Evolutionary conservation across 1,140 invertebrate genomes (phyloP).

Genomic region (Bombus huntii): DNA sequence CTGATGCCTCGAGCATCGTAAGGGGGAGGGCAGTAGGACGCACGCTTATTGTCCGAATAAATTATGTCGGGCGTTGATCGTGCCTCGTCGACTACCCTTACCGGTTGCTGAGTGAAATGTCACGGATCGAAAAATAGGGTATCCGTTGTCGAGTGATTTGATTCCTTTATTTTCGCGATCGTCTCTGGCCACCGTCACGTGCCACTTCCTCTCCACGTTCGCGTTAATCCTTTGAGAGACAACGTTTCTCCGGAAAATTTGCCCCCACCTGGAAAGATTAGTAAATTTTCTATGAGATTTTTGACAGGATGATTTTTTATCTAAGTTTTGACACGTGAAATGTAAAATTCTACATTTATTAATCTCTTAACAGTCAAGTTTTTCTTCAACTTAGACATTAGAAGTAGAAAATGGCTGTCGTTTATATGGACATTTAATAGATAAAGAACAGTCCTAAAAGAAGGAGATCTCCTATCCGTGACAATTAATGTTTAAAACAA

Average conservation of each 20-base stretch:
- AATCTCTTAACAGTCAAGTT: too few relatives aligned
- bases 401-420: too few relatives aligned
- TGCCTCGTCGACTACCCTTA: constrained; percentile 29
- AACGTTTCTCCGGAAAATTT: neutral
- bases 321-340: too few relatives aligned
- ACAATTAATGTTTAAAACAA: too few relatives aligned
- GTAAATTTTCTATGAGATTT: neutral
- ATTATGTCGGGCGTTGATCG: constrained; percentile 66
- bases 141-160: constrained; percentile 51
- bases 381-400: too few relatives aligned
- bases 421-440: too few relatives aligned
- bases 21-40: constrained; percentile 38
- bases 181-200: constrained; percentile 30
- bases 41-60: constrained; percentile 74
- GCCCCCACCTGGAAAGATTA: neutral
- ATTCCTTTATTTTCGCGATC: constrained; percentile 47
- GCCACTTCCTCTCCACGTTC: constrained; percentile 8
- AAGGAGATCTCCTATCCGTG: too few relatives aligned
- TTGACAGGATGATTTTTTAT: neutral
- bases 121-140: constrained; percentile 46
- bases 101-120: constrained; percentile 30
- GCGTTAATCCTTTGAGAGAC: constrained; percentile 8
- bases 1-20: constrained; percentile 70
- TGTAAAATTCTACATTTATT: too few relatives aligned
- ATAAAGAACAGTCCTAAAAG: too few relatives aligned